Evolutionary conservation across 2,797 vertebrate genomes (phyloP).

Genomic region (Momotus momota): DNA sequence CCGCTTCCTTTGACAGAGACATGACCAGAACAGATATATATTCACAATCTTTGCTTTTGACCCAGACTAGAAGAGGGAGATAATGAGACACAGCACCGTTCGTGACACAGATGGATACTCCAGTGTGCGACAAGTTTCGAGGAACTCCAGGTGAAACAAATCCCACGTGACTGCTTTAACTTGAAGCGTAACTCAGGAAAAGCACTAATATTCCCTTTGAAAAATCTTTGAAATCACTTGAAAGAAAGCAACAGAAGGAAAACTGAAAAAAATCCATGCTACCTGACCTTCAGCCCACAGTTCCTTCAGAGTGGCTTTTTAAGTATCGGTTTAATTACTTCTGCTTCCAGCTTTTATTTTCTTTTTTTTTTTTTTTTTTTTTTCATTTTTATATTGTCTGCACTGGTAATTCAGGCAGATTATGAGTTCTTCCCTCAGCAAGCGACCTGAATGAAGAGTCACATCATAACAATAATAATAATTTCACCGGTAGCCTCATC

Average conservation of each 20-base stretch:
- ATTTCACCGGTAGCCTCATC: conserved; percentile 12
- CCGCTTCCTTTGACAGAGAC: background rate
- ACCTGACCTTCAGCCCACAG: background rate
- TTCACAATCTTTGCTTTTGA: background rate
- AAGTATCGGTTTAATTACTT: conserved; percentile 69
- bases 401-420: conserved; percentile 51
- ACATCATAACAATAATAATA: conserved; percentile 43
- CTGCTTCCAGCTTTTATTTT: background rate
- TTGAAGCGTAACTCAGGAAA: background rate
- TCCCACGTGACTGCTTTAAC: background rate
- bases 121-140: background rate
- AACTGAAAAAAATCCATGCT: background rate
- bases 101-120: background rate
- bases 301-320: conserved; percentile 36
- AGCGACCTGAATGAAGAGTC: conserved; percentile 23
- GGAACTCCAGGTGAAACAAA: background rate
- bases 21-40: background rate
- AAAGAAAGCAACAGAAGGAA: conserved; percentile 50
- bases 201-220: background rate
- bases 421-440: background rate
- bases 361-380: background rate
- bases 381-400: background rate
- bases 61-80: background rate
- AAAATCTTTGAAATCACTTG: conserved; percentile 40
- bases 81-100: background rate